Evolutionary conservation across 2,113 vertebrate genomes (phyloP), one percentile per base, ranked within the genome.

Genomic region (Centropus unirufus): DNA sequence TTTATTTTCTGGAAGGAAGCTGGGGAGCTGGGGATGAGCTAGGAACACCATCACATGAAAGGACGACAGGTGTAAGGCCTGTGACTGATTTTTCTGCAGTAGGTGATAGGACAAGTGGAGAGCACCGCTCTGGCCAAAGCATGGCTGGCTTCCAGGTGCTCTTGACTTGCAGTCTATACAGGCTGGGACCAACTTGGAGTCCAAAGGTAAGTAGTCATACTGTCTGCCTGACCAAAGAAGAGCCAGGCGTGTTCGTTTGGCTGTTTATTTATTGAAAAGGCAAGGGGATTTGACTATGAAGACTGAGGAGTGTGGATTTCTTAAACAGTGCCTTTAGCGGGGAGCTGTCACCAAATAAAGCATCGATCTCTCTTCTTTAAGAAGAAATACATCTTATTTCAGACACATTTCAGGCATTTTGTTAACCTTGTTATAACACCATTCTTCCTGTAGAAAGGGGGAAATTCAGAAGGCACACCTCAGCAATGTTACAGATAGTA

Each of bases 161-260:
- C 39, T 19, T 72, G 39, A 54, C 6, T 4, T 81, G 8, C 1
- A 2, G 0, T 5, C 66, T 6, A 47, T 87, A 26, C 32, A 62
- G 47, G 6, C n/a, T 73, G 3, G 30, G 46, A 46, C 39, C 4
- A 51, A 0, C 69, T 22, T 74, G 51, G 15, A 84, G 4, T 12
- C 12, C 26, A 22, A 57, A 74, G 40, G 12, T 1, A 73, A 40
- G 3, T 5, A 59, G 12, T 40, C 17, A 17, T 61, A 61, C 46
- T 61, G 11, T 84, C 78, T 78, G 22, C 5, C 29, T 64, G 20
- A 69, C 20, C 14, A 52, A 39, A 44, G 54, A 72, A 68, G 12
- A 64, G 14, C 26, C 10, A 46, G 22, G 7, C 0, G 0, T 66
- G 12, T 44, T 51, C 14, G 5, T 61, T 52, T 64, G 17, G 16